Evolutionary conservation across 2,888 invertebrate genomes (phyloP), one percentile per base, ranked within the genome.

Genomic region (Merodon equestris): DNA sequence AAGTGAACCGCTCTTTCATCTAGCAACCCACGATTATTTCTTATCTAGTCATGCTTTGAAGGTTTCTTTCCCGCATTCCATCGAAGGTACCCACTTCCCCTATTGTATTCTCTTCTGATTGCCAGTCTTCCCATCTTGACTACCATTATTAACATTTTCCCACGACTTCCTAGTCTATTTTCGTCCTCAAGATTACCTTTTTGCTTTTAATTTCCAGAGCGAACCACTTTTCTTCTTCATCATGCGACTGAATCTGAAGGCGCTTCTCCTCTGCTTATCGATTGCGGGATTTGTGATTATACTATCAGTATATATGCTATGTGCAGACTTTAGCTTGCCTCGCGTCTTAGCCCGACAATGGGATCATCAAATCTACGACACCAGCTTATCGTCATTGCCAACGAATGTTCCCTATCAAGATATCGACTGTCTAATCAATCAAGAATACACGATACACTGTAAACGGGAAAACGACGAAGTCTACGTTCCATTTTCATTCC

Each of bases 401-500:
- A 83, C 75, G 57, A 82, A 66, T 57, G 45, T 56, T 10, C 70
- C 53, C 18, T 68, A 87, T 44, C 86, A 93, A 85, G 94, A 94
- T 85, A 94, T 96, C 84, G 95, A 95, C 86, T 97, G 97, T 87
- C 90, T 93, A 82, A 97, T 97, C 86, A 97, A 97, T 89, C 96
- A 95, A 58, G 96, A 96, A 85, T 95, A 94, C 86, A 92, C 93
- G 3, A 91, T 96, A 83, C 91, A 92, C 45, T 96, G 97, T 87
- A 92, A 93, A 63, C 92, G 93, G 60, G 95, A 95, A 86, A 92
- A 92, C n/a, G 93, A 94, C 84, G 96, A 97, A 89, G 94, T 98
- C 34, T 97, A 93, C 88, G 90, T 98, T 84, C 98, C 98, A 17
- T 98, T 97, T 90, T 94, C 95, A 50, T 97, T 98, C 87, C 91